phyloP scores from a whole-genome alignment of 2,888 invertebrate species.

The Zeuzera pyrina region DNA sequence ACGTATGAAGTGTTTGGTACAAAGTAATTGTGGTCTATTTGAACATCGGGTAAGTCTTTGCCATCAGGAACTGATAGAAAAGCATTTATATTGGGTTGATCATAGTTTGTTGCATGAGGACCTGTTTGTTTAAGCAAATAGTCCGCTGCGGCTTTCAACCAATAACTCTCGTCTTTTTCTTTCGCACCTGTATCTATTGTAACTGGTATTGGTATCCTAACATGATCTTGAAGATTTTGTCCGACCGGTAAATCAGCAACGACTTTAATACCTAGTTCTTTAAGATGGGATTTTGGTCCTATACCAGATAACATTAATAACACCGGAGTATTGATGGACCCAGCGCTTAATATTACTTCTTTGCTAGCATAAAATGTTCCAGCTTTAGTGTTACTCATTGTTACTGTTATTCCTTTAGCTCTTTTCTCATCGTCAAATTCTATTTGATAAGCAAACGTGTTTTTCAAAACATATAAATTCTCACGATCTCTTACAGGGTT shows the following conservation, averaged over 20 bases:
- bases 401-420: slow-evolving; percentile 39
- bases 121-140: slow-evolving; percentile 53
- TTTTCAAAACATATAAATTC: slow-evolving; percentile 48
- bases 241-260: slow-evolving; percentile 48
- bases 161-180: slow-evolving; percentile 35
- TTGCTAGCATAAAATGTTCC: slow-evolving; percentile 37
- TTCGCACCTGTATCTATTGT: slow-evolving; percentile 43
- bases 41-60: slow-evolving; percentile 48
- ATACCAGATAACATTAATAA: slow-evolving; percentile 54
- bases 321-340: slow-evolving; percentile 48
- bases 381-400: slow-evolving; percentile 28
- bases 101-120: slow-evolving; percentile 51
- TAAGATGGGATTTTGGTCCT: slow-evolving; percentile 40
- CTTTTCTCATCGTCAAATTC: slow-evolving; percentile 28
- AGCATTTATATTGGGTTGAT: slow-evolving; percentile 58
- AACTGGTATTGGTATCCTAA: slow-evolving; percentile 53
- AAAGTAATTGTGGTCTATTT: slow-evolving; percentile 61
- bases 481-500: slow-evolving; percentile 35
- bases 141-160: slow-evolving; percentile 46
- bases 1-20: slow-evolving; percentile 48
- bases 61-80: slow-evolving; percentile 44
- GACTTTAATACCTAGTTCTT: slow-evolving; percentile 35
- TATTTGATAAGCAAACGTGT: slow-evolving; percentile 33
- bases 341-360: slow-evolving; percentile 53
- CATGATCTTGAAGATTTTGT: slow-evolving; percentile 63